Percentiles rank a stretch among this genome's conserved stretches.
Conservation (phyloP, 1,140 invertebrate genomes). For the Cataglyphis hispanica region DNA sequence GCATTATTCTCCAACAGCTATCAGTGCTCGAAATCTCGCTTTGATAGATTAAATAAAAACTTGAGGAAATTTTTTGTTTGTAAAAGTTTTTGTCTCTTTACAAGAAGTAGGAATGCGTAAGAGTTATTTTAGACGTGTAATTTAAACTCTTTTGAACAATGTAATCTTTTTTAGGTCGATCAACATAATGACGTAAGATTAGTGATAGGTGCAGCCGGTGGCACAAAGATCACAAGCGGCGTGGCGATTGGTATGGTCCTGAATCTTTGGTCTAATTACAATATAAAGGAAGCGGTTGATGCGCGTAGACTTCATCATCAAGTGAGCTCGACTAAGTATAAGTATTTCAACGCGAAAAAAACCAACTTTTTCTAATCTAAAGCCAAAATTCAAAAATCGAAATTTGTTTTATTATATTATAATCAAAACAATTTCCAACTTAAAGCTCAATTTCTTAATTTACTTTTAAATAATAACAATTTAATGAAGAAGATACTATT, state of each 20-base stretch:
- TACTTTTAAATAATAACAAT: background rate
- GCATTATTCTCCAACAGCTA: background rate
- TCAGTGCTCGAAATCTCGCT: background rate
- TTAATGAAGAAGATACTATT: no score
- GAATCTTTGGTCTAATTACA: slow-evolving; percentile 79
- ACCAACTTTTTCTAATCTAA: background rate
- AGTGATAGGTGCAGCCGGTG: slow-evolving; percentile 95
- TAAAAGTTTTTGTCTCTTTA: background rate
- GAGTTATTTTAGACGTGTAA: background rate
- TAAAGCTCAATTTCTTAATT: background rate
- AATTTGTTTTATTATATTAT: background rate
- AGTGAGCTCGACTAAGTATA: slow-evolving; percentile 68
- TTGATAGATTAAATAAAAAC: background rate
- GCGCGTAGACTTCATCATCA: slow-evolving; percentile 83
- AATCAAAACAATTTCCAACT: background rate
- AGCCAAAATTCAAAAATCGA: background rate
- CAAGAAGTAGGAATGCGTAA: background rate
- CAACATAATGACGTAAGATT: slow-evolving; percentile 89
- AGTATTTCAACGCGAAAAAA: background rate
- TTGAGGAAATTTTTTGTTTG: background rate
- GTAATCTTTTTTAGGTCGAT: slow-evolving; percentile 85
- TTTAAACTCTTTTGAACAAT: slow-evolving; percentile 15
- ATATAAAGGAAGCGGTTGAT: slow-evolving; percentile 82
- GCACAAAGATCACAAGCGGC: slow-evolving; percentile 95
- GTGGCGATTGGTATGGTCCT: slow-evolving; percentile 89